Evolutionary conservation across 2,888 invertebrate species (phyloP), one percentile per base, ranked within the genome.

Genomic region (Drosophila subsilvestris): DNA sequence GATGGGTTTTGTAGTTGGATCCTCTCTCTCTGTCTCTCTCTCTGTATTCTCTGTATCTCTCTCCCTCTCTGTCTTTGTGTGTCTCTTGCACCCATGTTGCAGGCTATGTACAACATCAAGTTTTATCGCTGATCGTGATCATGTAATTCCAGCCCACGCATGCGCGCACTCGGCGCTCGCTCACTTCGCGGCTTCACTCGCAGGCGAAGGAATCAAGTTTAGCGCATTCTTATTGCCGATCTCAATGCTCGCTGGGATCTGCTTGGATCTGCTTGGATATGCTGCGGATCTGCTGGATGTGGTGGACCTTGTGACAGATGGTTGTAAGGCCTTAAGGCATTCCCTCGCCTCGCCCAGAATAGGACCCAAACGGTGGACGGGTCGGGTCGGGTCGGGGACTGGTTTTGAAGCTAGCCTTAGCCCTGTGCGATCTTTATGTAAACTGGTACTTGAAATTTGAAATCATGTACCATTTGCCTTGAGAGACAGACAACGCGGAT

Each of bases 101-200:
- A 58, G 69, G 73, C 79, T 86, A 86, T 88, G 84, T 86, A 81
- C 88, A 86, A 88, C 86, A 86, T 86, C 88, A 86, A 86, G 86
- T 89, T 90, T 90, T 90, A 91, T 91, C 91, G 90, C 85, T 90
- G 91, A 91, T 91, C 91, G 91, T 91, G 91, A 91, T 91, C 91
- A 89, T 91, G 91, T 91, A 91, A 91, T 90, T 90, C 88, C 91
- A 91, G 87, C 91, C 91, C 91, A 91, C 91, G 91, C 91, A 91
- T 86, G 85, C 81, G 88, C 86, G 88, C 86, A 76, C 83, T 86
- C 84, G 80, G 82, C 87, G 77, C 78, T 76, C 60, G 25, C 25
- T 25, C 25, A 70, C 71, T 70, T 70, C 63, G 37, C 37, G 37
- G 14, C 37, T 37, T 14, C 37, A 51, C 50, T 44, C 49, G 37